Percentiles rank a stretch among this genome's conserved stretches.
Conservation (phyloP, 2,797 vertebrate species). For the Falco naumanni region DNA sequence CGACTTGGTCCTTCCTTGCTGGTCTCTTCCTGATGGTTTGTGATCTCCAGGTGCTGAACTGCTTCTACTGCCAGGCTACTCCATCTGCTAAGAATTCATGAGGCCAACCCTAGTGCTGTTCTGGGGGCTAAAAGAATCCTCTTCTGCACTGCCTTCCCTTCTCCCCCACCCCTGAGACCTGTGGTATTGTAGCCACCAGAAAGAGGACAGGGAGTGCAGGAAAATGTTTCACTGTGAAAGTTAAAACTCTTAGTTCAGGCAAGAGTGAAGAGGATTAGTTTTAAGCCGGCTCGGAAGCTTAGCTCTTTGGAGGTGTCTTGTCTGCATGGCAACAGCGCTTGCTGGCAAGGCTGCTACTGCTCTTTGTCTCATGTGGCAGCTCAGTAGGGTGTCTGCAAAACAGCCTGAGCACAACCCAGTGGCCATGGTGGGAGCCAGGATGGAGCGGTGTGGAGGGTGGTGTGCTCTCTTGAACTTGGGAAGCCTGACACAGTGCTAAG, state of each 20-base stretch:
- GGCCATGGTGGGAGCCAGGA: not conserved
- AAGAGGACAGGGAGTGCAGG: not conserved
- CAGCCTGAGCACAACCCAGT: not conserved
- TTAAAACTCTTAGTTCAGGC: conserved; percentile 1
- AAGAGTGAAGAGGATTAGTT: conserved; percentile 22
- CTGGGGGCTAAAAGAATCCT: not conserved
- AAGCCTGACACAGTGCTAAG: not conserved
- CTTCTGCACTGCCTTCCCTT: not conserved
- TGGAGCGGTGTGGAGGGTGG: not conserved
- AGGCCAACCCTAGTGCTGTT: not conserved
- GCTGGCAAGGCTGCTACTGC: not conserved
- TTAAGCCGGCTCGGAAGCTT: conserved; percentile 3
- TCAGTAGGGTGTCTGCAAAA: not conserved
- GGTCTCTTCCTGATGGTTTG: not conserved
- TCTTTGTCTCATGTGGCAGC: not conserved
- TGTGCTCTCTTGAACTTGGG: not conserved
- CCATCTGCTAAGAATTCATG: not conserved
- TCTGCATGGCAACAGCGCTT: conserved; percentile 25
- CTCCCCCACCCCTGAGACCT: not conserved
- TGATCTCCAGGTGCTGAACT: not conserved
- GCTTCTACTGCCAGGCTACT: not conserved
- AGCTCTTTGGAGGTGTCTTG: not conserved
- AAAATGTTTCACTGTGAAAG: not conserved
- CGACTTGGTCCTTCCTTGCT: not conserved
- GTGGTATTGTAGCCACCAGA: not conserved